Conservation (phyloP, 2,888 invertebrate genomes). For the Nomada hirtipes region DNA sequence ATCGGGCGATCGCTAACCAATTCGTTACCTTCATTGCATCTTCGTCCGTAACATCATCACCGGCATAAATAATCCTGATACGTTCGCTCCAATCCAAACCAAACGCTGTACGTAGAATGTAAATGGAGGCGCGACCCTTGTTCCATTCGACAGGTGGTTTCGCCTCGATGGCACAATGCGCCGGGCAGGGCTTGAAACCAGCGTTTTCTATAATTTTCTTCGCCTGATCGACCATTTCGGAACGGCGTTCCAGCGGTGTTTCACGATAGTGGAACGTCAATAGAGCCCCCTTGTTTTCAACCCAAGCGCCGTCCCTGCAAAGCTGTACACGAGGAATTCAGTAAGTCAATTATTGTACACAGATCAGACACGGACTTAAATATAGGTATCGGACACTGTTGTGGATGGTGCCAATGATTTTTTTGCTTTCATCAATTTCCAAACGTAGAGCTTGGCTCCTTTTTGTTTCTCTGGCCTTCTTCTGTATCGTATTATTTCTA, state of each 20-base stretch:
- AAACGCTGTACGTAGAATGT: slow-evolving; percentile 95
- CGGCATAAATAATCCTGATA: slow-evolving; percentile 95
- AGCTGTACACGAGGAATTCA: slow-evolving; percentile 85
- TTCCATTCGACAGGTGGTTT: slow-evolving; percentile 97
- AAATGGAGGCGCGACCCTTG: slow-evolving; percentile 95
- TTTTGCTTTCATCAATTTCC: too few relatives aligned
- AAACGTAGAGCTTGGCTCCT: too few relatives aligned
- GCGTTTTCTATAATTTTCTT: slow-evolving; percentile 89
- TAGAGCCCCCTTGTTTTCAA: slow-evolving; percentile 95
- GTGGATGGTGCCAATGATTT: too few relatives aligned
- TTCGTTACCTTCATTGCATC: slow-evolving; percentile 93
- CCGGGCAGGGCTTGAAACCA: slow-evolving; percentile 92
- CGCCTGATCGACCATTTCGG: slow-evolving; percentile 90
- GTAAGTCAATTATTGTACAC: neutral
- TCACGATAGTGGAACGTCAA: slow-evolving; percentile 95
- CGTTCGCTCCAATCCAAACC: slow-evolving; percentile 96
- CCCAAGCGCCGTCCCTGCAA: slow-evolving; percentile 95
- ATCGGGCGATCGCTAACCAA: neutral
- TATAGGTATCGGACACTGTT: too few relatives aligned
- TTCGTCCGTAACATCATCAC: slow-evolving; percentile 95
- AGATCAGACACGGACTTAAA: neutral
- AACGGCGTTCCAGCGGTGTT: slow-evolving; percentile 89
- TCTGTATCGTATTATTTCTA: too few relatives aligned
- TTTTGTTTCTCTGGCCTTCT: too few relatives aligned
- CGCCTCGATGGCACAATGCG: slow-evolving; percentile 95